Conservation (phyloP, 2,113 vertebrate genomes). For the Protomyctophum bolini region DNA sequence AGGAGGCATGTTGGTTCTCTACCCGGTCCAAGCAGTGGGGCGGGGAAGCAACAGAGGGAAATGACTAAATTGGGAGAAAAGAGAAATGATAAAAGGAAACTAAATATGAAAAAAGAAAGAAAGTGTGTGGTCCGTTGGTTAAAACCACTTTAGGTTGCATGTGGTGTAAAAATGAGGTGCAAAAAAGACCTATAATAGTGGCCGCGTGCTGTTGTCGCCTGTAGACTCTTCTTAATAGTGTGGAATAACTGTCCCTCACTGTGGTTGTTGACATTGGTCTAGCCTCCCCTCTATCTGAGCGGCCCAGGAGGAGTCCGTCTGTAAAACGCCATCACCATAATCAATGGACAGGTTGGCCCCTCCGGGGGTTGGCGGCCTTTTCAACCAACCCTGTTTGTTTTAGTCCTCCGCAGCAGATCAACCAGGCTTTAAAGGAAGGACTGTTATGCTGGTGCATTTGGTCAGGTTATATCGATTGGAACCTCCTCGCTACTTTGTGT, state of each 20-base stretch:
- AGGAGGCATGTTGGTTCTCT: no score
- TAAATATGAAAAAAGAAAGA: no score
- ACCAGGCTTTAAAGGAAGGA: constrained; percentile 34
- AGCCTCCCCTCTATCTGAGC: constrained; percentile 22
- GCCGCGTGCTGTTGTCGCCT: no score
- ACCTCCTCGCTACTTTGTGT: constrained; percentile 26
- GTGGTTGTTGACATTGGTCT: constrained; percentile 26
- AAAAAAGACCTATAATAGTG: no score
- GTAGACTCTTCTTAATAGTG: no score
- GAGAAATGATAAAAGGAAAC: no score
- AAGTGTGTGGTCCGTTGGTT: no score
- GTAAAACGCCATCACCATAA: constrained; percentile 50
- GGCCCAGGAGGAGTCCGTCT: constrained; percentile 39
- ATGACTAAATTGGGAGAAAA: no score
- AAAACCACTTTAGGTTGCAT: no score
- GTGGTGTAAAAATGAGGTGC: no score
- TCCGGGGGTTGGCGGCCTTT: constrained; percentile 55
- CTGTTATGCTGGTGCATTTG: constrained; percentile 33
- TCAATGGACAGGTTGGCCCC: constrained; percentile 55
- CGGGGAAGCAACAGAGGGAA: no score
- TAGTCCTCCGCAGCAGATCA: constrained; percentile 20
- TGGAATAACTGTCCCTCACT: not conserved
- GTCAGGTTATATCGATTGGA: constrained; percentile 52
- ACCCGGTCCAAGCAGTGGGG: no score
- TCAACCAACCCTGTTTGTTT: constrained; percentile 51